These are phyloP conservation scores for Scaptomyza montana DNA, from an alignment of 1,140 invertebrate species.

Conservation along the genomic window DNA sequence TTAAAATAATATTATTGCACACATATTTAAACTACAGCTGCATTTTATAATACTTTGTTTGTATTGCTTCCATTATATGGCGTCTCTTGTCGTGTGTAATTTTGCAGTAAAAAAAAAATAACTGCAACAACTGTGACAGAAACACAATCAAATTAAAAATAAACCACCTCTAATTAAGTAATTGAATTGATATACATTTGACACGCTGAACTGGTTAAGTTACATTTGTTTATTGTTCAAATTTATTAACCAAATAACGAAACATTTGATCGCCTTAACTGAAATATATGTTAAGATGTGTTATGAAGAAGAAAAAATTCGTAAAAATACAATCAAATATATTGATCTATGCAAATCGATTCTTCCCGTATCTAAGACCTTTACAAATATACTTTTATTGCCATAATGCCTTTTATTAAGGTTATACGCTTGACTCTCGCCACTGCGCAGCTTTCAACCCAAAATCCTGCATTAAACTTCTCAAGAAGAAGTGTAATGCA, in stretches of 20 bases:
- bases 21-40: slow-evolving; percentile 28
- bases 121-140: neutral
- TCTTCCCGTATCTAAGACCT: neutral
- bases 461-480: slow-evolving; percentile 27
- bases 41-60: slow-evolving; percentile 21
- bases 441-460: neutral
- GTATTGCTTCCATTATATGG: slow-evolving; percentile 1
- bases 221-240: slow-evolving; percentile 1
- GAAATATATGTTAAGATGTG: neutral
- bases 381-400: neutral
- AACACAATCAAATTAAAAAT: slow-evolving; percentile 31
- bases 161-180: slow-evolving; percentile 8
- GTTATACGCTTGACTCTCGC: slow-evolving; percentile 11
- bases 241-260: too few relatives aligned
- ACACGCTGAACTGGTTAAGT: slow-evolving; percentile 4
- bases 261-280: too few relatives aligned
- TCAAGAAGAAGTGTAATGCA: slow-evolving; percentile 34
- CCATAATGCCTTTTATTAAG: neutral
- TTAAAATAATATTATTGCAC: slow-evolving; percentile 32
- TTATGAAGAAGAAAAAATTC: neutral
- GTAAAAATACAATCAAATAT: neutral
- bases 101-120: neutral
- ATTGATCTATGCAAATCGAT: neutral
- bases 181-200: slow-evolving; percentile 30
- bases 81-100: slow-evolving; percentile 13